Percentiles rank a stretch among this genome's conserved stretches.
Conservation (phyloP, 2,113 vertebrate genomes). For the Nothocercus nigrocapillus region DNA sequence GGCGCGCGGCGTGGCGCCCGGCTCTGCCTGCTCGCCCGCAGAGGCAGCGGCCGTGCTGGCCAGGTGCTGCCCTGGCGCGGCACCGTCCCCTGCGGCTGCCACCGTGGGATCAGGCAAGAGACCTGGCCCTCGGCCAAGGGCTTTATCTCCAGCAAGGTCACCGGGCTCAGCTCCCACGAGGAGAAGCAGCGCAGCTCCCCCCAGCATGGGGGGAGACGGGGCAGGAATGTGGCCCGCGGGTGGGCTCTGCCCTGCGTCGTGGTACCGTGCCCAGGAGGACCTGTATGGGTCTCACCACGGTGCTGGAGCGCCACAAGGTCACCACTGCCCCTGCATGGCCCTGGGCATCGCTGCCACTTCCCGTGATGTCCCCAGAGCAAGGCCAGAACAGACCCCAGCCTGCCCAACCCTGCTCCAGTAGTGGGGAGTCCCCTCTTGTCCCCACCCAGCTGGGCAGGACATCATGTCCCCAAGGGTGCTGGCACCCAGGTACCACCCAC, state of each 20-base stretch:
- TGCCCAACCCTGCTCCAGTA: accelerated
- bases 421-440: accelerated
- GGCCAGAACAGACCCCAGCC: not conserved
- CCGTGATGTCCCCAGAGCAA: not conserved
- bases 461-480: not conserved
- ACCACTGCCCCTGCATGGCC: not conserved
- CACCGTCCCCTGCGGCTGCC: not conserved
- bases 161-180: not conserved
- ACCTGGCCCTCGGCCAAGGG: conserved; percentile 36
- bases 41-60: conserved; percentile 35
- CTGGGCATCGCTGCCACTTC: accelerated
- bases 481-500: not conserved
- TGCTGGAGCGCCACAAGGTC: not conserved
- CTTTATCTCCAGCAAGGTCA: conserved; percentile 42
- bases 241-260: not conserved
- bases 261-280: no score
- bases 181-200: not conserved
- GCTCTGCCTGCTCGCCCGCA: not conserved
- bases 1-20: accelerated
- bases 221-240: not conserved
- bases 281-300: no score
- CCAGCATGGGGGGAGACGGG: not conserved
- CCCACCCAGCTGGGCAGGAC: accelerated
- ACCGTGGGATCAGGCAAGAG: not conserved
- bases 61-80: not conserved